phyloP scores from a whole-genome alignment of 2,113 vertebrate species.

The Megalops atlanticus region DNA sequence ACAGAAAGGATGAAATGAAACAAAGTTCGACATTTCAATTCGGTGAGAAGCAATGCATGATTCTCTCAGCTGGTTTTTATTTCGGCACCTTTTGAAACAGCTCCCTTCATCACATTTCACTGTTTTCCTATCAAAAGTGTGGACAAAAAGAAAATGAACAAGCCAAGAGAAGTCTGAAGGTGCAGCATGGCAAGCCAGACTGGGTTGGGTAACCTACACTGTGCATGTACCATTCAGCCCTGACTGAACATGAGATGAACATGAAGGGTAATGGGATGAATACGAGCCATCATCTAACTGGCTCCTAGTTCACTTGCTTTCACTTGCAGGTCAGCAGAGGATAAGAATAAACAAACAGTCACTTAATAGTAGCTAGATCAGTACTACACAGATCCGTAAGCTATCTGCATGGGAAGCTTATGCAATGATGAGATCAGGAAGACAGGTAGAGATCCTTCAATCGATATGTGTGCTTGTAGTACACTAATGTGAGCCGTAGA shows the following conservation, averaged over 20 bases:
- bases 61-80: slow-evolving; percentile 3
- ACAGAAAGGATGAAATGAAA: slow-evolving; percentile 44
- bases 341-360: background rate
- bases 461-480: background rate
- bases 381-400: background rate
- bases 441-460: background rate
- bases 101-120: background rate
- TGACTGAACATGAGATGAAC: background rate
- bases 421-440: background rate
- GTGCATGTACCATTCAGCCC: background rate
- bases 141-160: background rate
- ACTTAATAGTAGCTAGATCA: background rate
- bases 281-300: background rate
- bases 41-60: slow-evolving; percentile 33
- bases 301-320: background rate
- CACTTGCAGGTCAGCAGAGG: background rate
- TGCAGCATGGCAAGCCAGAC: background rate
- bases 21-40: slow-evolving; percentile 43
- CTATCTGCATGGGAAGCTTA: background rate
- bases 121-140: too few relatives aligned
- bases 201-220: background rate
- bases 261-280: background rate
- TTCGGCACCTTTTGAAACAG: background rate
- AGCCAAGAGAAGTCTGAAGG: background rate
- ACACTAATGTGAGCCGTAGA: background rate